These are phyloP conservation scores for Ectemnius continuus DNA, from an alignment of 2,888 invertebrate genomes.

Conservation along the genomic window DNA sequence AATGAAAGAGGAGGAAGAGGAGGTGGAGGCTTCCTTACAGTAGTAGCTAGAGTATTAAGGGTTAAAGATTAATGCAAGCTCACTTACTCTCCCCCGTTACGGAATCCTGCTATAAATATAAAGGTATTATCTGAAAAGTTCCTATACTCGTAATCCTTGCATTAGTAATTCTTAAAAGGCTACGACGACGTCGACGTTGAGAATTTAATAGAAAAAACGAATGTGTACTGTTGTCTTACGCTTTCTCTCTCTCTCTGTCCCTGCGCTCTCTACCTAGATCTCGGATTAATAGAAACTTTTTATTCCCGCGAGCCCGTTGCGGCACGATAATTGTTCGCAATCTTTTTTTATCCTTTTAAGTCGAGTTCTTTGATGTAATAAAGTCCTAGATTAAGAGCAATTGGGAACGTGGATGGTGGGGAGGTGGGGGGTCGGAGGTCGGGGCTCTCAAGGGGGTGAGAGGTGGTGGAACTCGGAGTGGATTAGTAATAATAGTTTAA, in stretches of 20 bases:
- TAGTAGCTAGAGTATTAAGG: constrained; percentile 37
- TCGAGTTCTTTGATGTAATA: constrained; percentile 40
- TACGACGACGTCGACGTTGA: constrained; percentile 51
- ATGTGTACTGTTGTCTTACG: constrained; percentile 31
- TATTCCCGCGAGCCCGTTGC: constrained; percentile 48
- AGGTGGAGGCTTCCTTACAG: constrained; percentile 10
- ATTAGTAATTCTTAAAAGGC: constrained; percentile 38
- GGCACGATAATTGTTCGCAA: constrained; percentile 24
- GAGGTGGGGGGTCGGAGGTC: neutral
- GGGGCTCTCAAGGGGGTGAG: neutral
- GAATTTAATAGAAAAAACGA: constrained; percentile 44
- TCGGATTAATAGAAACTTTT: constrained; percentile 49
- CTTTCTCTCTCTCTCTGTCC: too few relatives aligned
- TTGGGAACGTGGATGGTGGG: constrained; percentile 11
- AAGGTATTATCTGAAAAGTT: constrained; percentile 47
- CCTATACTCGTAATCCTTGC: too few relatives aligned
- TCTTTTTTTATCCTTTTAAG: constrained; percentile 19
- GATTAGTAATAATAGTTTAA: constrained; percentile 34
- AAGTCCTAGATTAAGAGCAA: constrained; percentile 46
- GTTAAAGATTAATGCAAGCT: constrained; percentile 51
- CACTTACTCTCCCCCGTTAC: constrained; percentile 42
- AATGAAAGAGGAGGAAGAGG: constrained; percentile 18
- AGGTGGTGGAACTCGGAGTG: constrained; percentile 28
- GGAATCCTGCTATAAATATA: constrained; percentile 54
- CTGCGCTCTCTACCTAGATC: too few relatives aligned